phyloP scores from a whole-genome alignment of 30 jellyfish, hydroid and myxozoan species.

The Sanderia malayensis region DNA sequence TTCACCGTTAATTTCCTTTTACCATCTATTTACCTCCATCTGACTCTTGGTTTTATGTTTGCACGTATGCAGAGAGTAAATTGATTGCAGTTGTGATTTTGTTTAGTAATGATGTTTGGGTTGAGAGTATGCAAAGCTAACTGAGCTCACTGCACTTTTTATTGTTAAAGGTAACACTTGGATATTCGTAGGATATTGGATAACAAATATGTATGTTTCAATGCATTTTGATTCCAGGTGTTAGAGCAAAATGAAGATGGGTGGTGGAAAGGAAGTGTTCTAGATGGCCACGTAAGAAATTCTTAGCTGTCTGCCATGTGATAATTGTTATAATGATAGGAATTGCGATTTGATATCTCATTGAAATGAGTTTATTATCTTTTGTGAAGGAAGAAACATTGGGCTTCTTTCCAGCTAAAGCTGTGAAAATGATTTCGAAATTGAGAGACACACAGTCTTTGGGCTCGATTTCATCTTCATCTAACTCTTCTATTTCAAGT shows the following conservation, averaged over 20 bases:
- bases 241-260: conserved; percentile 84
- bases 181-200: too few relatives aligned
- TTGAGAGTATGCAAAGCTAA: too few relatives aligned
- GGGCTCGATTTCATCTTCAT: conserved; percentile 53
- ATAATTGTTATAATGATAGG: too few relatives aligned
- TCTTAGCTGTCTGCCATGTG: neutral
- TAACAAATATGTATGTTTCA: too few relatives aligned
- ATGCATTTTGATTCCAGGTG: conserved; percentile 43
- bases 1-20: neutral
- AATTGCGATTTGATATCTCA: too few relatives aligned
- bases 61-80: too few relatives aligned
- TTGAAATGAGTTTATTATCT: neutral
- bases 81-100: too few relatives aligned
- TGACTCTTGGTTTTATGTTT: too few relatives aligned
- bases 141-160: too few relatives aligned
- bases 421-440: conserved; percentile 47
- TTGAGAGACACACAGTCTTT: conserved; percentile 23
- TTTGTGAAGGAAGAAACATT: conserved; percentile 47
- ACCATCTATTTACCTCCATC: neutral
- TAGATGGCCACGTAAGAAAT: conserved; percentile 48
- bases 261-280: conserved; percentile 80
- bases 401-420: conserved; percentile 84
- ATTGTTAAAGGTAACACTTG: too few relatives aligned
- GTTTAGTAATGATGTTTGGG: too few relatives aligned
- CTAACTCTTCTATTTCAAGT: conserved; percentile 42